Evolutionary conservation across 2,888 invertebrate genomes (phyloP).

Genomic region (Anorthoa munda): DNA sequence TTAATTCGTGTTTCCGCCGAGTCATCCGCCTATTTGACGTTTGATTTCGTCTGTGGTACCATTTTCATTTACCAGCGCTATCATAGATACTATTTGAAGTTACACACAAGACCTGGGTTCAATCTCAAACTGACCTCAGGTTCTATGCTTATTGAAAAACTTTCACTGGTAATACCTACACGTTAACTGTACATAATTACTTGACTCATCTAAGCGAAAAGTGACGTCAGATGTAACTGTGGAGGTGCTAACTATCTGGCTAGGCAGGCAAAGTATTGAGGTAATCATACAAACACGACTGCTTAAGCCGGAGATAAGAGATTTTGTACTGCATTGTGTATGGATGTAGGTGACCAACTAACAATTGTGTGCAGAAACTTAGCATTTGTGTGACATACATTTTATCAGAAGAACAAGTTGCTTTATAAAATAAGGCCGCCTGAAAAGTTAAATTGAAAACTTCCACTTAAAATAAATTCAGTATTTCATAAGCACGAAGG

Average conservation of each 20-base stretch:
- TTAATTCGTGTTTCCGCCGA: no score
- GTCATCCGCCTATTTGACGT: no score
- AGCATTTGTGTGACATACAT: neutral
- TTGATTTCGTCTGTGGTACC: no score
- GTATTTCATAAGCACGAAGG: neutral
- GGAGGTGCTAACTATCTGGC: neutral
- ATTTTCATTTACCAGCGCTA: no score
- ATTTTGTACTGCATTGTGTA: neutral
- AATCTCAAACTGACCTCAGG: slow-evolving; percentile 10
- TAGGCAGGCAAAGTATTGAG: neutral
- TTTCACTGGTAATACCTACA: slow-evolving; percentile 18
- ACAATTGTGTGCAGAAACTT: neutral
- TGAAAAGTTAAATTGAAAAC: neutral
- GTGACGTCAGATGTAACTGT: neutral
- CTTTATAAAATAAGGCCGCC: no score
- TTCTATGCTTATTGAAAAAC: slow-evolving; percentile 25
- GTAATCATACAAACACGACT: neutral
- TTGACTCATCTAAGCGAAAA: slow-evolving; percentile 29
- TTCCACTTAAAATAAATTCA: no score
- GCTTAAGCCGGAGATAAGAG: neutral
- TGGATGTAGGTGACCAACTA: no score
- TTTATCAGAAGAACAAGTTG: no score
- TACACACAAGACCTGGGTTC: neutral
- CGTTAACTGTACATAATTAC: slow-evolving; percentile 12
- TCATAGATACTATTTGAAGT: slow-evolving; percentile 15